Conservation (phyloP, 2,113 vertebrate species). For the Laticauda colubrina region DNA sequence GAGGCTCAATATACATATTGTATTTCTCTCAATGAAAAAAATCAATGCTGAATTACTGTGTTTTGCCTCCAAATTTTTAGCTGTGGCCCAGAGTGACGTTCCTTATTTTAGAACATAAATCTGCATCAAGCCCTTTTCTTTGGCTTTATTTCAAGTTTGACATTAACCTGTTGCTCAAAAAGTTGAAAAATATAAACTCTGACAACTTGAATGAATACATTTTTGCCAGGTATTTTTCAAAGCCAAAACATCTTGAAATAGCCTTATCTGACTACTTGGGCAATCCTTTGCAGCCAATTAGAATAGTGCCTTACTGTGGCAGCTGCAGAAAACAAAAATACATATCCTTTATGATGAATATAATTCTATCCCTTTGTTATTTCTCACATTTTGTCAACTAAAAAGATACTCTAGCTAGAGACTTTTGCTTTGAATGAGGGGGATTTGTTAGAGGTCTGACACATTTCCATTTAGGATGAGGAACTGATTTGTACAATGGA, state of each 20-base stretch:
- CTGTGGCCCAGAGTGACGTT: background rate
- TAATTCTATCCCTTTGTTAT: background rate
- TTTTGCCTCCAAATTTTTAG: background rate
- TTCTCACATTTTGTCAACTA: background rate
- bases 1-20: background rate
- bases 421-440: no score
- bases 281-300: background rate
- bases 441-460: no score
- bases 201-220: background rate
- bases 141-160: background rate
- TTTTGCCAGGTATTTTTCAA: background rate
- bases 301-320: background rate
- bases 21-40: background rate
- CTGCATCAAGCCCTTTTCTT: background rate
- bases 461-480: background rate
- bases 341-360: background rate
- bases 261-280: background rate
- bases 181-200: background rate
- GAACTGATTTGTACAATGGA: conserved; percentile 2
- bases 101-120: background rate
- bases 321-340: background rate
- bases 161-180: background rate
- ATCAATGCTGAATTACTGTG: background rate
- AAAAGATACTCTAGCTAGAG: no score
- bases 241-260: background rate